Conservation (phyloP, 2,888 invertebrate genomes). For the Lepidonotus clava region DNA sequence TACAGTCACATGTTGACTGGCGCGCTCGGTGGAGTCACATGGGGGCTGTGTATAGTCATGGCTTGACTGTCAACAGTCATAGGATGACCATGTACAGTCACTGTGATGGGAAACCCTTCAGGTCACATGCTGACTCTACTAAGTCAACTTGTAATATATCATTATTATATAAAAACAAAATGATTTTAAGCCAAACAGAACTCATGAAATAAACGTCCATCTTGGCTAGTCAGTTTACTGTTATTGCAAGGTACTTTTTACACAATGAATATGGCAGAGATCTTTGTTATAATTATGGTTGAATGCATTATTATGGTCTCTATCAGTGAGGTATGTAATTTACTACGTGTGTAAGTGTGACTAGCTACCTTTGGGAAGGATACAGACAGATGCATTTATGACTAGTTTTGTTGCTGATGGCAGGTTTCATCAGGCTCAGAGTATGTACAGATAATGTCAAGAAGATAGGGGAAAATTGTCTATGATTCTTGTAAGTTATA, state of each 20-base stretch:
- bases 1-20: constrained; percentile 30
- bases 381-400: not conserved
- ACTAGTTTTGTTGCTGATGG: not conserved
- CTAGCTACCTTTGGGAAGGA: not conserved
- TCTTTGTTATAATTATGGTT: not conserved
- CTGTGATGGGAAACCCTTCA: constrained; percentile 22
- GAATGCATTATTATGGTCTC: too few species aligned
- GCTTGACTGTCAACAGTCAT: constrained; percentile 45
- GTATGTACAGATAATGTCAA: not conserved
- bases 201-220: not conserved
- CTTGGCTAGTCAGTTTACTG: constrained; percentile 7
- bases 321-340: not conserved
- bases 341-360: not conserved
- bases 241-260: not conserved
- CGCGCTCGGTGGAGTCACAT: constrained; percentile 29
- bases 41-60: constrained; percentile 48
- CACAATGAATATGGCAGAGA: not conserved
- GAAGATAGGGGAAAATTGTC: not conserved
- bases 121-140: constrained; percentile 40
- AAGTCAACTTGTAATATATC: constrained; percentile 29
- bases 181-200: not conserved
- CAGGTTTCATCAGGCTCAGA: not conserved
- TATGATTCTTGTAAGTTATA: not conserved
- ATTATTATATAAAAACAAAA: not conserved
- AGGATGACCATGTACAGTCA: constrained; percentile 42